Evolutionary conservation across 2,797 vertebrate species (phyloP).

Genomic region (Poecilia wingei): DNA sequence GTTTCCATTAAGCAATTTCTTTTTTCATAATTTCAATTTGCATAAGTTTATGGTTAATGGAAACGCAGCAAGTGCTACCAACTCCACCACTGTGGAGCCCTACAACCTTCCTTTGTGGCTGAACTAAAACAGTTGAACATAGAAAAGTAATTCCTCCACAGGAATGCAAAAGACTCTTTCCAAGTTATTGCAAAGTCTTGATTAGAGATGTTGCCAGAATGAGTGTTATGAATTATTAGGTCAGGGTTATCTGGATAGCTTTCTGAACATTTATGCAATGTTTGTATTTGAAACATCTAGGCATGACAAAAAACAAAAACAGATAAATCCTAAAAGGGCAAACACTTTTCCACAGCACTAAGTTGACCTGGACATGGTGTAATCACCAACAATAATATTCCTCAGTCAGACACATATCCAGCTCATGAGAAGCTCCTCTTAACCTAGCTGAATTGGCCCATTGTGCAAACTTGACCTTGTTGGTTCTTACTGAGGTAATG

Average conservation of each 20-base stretch:
- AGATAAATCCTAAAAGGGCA: not conserved
- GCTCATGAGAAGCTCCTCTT: constrained; percentile 50
- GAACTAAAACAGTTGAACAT: not conserved
- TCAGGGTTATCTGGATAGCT: not conserved
- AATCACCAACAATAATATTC: constrained; percentile 11
- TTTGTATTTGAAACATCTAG: not conserved
- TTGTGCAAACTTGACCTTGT: constrained; percentile 76
- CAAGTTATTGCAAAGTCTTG: not conserved
- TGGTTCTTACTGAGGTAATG: constrained; percentile 51
- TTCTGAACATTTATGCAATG: not conserved
- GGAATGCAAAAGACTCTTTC: not conserved
- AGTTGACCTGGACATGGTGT: constrained; percentile 17
- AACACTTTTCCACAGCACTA: not conserved
- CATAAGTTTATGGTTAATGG: too few species aligned
- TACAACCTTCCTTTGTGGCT: not conserved
- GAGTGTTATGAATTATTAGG: not conserved
- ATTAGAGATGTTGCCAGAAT: not conserved
- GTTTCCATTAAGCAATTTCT: too few species aligned
- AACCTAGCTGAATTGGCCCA: constrained; percentile 50
- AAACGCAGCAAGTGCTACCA: too few species aligned
- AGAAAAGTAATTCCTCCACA: not conserved
- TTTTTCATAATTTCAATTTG: too few species aligned
- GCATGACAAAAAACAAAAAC: not conserved
- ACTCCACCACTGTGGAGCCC: not conserved
- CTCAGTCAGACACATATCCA: constrained; percentile 10